phyloP scores from a whole-genome alignment of 2,113 vertebrate genomes.

The Phrynocephalus versicolor region DNA sequence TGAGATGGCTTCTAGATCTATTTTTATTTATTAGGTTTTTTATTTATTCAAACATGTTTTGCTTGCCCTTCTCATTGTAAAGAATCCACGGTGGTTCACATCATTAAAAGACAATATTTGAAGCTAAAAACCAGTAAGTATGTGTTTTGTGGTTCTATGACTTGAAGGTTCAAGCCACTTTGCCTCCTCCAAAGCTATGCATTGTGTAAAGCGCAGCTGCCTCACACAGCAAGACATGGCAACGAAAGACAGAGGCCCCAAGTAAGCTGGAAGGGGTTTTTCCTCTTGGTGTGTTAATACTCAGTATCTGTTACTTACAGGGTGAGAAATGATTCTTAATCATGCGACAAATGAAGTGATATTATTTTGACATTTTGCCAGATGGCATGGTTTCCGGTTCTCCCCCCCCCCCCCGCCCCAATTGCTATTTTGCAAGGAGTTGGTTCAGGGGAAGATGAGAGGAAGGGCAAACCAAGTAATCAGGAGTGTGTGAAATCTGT shows the following conservation, averaged over 20 bases:
- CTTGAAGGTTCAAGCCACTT: constrained; percentile 26
- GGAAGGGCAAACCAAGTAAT: constrained; percentile 64
- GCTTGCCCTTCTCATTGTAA: too few relatives aligned
- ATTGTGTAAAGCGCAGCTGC: background rate
- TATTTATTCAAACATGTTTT: too few relatives aligned
- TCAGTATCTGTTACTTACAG: constrained; percentile 52
- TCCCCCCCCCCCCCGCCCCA: background rate
- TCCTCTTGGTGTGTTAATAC: constrained; percentile 9
- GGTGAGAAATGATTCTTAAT: constrained; percentile 75
- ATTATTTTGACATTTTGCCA: constrained; percentile 75
- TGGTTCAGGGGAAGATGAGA: constrained; percentile 53
- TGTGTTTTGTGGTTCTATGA: background rate
- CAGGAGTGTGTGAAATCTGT: constrained; percentile 57
- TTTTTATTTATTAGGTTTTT: too few relatives aligned
- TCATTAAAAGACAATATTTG: too few relatives aligned
- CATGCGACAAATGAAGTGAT: constrained; percentile 76
- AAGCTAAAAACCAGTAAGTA: background rate
- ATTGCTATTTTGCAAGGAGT: constrained; percentile 48
- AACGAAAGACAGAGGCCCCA: constrained; percentile 70
- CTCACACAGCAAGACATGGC: background rate
- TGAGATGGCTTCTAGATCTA: too few relatives aligned
- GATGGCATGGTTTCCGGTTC: constrained; percentile 68
- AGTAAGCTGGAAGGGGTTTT: constrained; percentile 63
- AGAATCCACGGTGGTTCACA: too few relatives aligned
- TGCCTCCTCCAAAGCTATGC: background rate